Base-by-base conservation (phyloP, 2,113 vertebrate species). In the Peromyscus polionotus region DNA sequence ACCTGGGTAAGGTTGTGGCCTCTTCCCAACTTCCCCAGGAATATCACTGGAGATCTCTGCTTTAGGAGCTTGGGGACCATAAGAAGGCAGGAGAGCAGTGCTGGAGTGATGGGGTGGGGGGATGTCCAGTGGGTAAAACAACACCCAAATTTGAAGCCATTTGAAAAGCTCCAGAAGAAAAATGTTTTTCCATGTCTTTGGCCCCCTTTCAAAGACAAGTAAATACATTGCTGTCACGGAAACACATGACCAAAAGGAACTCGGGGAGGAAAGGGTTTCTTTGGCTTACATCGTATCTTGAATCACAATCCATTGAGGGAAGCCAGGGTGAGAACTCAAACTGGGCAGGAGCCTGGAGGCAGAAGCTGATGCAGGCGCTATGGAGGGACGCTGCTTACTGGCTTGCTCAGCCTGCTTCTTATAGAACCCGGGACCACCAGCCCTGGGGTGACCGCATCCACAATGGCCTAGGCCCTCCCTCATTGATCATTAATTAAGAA, bases 121-220 rank as follows among this genome's bases (percentile, higher is more conserved):
- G 28, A 42, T 9, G 36, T 4, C 4, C 63, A 45, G 7, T 80
- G 77, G 13, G 16, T 80, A 54, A 91, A 91, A 80, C 45, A 92
- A 61, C 59, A 48, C 24, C 57, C 90, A 85, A 91, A 75, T 70
- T 45, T 51, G 14, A 45, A 80, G 91, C 83, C 51, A 54, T 81
- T 65, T 91, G 90, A 70, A 95, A 96, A 97, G 96, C 22, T 91
- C 85, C 57, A 86, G 54, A 88, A 80, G 67, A 79, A 80, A 61
- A 48, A 5, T 0, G 11, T 14, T 75, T 57, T 72, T 73, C 10
- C 4, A 85, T 88, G 39, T 70, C 76, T 31, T 92, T 51, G 22
- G 14, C 12, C 54, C 22, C 51, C 70, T 95, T 92, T 45, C 31
- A 80, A 93, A 39, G 65, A n/a, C 65, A 88, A 31, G 19, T 65